These are phyloP conservation scores for Speoplatyrhinus poulsoni DNA, from an alignment of 2,113 vertebrate genomes.

Conservation along the genomic window DNA sequence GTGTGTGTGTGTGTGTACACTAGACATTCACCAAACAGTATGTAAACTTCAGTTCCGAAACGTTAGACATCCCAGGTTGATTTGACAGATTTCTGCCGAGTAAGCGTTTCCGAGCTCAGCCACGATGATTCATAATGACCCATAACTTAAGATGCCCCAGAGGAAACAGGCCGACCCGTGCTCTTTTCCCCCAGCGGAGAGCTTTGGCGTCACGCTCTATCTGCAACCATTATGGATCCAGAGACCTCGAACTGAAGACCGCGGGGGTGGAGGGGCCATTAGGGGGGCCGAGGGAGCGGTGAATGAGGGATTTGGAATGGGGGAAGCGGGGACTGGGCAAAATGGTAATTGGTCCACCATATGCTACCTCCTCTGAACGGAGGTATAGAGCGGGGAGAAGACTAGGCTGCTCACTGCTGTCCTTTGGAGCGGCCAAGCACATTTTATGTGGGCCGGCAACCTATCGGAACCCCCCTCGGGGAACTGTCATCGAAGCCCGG, in stretches of 20 bases:
- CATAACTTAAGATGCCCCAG: constrained; percentile 36
- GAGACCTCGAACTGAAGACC: constrained; percentile 51
- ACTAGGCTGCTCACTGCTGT: constrained; percentile 43
- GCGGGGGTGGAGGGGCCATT: constrained; percentile 48
- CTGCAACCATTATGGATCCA: constrained; percentile 57
- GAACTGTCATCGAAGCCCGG: constrained; percentile 54
- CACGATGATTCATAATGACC: constrained; percentile 56
- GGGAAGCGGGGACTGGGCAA: constrained; percentile 39
- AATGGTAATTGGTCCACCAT: constrained; percentile 69
- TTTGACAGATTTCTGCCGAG: constrained; percentile 52
- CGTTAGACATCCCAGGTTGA: constrained; percentile 10
- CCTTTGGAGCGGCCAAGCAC: constrained; percentile 55
- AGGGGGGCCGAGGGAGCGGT: constrained; percentile 33
- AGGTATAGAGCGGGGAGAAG: constrained; percentile 24
- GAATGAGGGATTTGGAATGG: neutral
- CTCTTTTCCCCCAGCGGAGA: constrained; percentile 31
- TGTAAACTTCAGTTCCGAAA: neutral
- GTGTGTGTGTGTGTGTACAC: too few relatives aligned
- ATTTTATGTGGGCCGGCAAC: constrained; percentile 49
- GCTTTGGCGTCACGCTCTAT: constrained; percentile 53
- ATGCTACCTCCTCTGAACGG: constrained; percentile 48
- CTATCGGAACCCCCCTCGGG: constrained; percentile 57
- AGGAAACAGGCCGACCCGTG: constrained; percentile 37
- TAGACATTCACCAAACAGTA: too few relatives aligned
- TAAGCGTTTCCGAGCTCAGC: constrained; percentile 38